Evolutionary conservation across 2,888 invertebrate genomes (phyloP), one percentile per base, ranked within the genome.

Genomic region (Sinelater perroti): DNA sequence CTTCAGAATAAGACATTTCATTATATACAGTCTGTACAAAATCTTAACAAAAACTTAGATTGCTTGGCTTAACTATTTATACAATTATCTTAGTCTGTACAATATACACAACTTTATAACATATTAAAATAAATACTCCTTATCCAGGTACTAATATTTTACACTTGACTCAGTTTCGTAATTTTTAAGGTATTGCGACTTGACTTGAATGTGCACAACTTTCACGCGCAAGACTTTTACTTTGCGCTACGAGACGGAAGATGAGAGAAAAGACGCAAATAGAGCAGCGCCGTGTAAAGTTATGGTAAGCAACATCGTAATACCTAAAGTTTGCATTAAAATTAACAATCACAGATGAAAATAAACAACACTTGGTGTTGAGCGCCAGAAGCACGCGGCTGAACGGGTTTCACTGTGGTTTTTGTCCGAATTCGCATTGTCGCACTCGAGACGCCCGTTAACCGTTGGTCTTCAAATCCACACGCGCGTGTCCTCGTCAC

Each of bases 121-220:
- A 54, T 61, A 54, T 38, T 51, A 47, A 54, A 76, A 77, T 76
- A 76, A 77, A 76, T 77, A 77, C 71, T 73, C 76, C 77, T 75
- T 75, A 75, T 69, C 72, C 78, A 78, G 77, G 77, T 78, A 78
- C 78, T 72, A 75, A 73, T 75, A 77, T 75, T 72, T 75, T 75
- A 77, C 76, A 77, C 64, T 71, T 75, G 73, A 75, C 74, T 74
- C 62, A 45, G 45, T 56, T 60, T 51, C 38, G 50, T 45, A 53
- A 56, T 47, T 50, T 51, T 52, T 42, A 56, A 61, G 60, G 60
- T 61, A 61, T 61, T 61, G 49, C 60, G 53, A 56, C 13, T 53
- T 28, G 44, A 56, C n/a, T 53, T 28, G 18, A 31, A 42, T 24
- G 40, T 40, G 40, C 18, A 44, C 44, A 44, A 44, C 44, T 44